Evolutionary conservation across 2,888 invertebrate species (phyloP), one percentile per base, ranked within the genome.

Genomic region (Hedya salicella): DNA sequence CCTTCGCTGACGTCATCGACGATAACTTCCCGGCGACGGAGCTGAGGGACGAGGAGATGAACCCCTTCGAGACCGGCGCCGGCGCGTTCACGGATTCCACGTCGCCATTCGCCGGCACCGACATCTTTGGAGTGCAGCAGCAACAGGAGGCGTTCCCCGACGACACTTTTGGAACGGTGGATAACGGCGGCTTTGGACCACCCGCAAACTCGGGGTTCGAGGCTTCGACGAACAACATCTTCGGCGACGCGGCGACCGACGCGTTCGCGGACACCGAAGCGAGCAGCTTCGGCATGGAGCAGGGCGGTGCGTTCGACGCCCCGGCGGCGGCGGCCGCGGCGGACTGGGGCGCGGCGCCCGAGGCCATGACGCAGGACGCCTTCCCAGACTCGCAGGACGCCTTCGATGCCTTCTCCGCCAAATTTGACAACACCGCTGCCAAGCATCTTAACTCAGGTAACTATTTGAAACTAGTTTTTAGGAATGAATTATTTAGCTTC

Each of bases 391-490:
- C 88, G 1, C 85, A 89, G 66, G 91, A 93, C 44, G 93, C 93
- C 0, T 98, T 98, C 74, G 98, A 98, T 83, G 97, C 97, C 0
- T 98, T 98, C 76, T 95, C 97, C 2, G 96, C 97, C 1, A 97
- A 97, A 83, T 98, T 98, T 77, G 97, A 97, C 73, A 95, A 94
- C 40, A 95, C 95, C 4, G 89, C 91, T 49, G 82, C 82, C 16
- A 88, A 86, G 69, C 86, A 85, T 42, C 75, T 83, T 68, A 85
- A 84, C 52, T 77, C 82, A 61, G 86, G 88, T 86, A 77, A 80
- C 75, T 79, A 36, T 39, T 25, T 30, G 1, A 6, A 25, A 4
- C 1, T 25, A 25, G 5, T 25, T 3, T 3, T 25, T 25, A 3
- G 25, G 5, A 25, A 25, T 25, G 25, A 25, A 25, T n/a, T n/a